Evolutionary conservation across 2,113 vertebrate genomes (phyloP), one percentile per base, ranked within the genome.

Genomic region (Plotosus lineatus): DNA sequence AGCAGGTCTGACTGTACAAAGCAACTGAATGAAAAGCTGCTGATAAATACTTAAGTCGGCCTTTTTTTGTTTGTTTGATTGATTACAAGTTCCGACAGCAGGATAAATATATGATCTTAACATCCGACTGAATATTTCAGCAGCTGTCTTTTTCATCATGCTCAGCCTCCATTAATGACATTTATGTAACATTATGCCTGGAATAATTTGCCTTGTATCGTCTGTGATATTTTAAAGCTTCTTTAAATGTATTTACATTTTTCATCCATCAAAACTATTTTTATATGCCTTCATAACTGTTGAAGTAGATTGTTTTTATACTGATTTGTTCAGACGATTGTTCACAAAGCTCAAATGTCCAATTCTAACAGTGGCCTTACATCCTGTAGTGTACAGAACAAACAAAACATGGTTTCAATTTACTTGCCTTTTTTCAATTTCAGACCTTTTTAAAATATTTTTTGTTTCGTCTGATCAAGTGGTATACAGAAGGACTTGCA

Each of bases 1-100:
- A 86, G 86, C 83, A 78, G 79, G 86, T 87, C 86, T 87, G 86
- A 88, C 81, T 84, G 80, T 84, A 87, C 83, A 80, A 82, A 79
- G 84, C 58, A 71, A 73, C 75, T 80, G 66, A 66, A 63, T 60
- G 75, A 53, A 78, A 42, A 80, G 31, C 53, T 81, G 55, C 65
- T 33, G 21, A 66, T 26, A 76, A 17, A 68, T 36, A 58, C 23
- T n/a, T 79, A 75, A 78, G 6, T 82, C 72, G 44, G 38, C 74
- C 66, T 72, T 46, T 28, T 26, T 69, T 65, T 44, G 10, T 51
- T 50, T 61, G 7, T 71, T 74, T 77, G 44, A 75, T 78, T 79
- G 31, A 72, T 84, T n/a, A 75, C 71, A 40, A 77, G 40, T 77
- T 60, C 28, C 68, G 61, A 82, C 44, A 28, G 73, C 61, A 31